phyloP scores from a whole-genome alignment of 2,797 vertebrate species.

The Thamnophis elegans region DNA sequence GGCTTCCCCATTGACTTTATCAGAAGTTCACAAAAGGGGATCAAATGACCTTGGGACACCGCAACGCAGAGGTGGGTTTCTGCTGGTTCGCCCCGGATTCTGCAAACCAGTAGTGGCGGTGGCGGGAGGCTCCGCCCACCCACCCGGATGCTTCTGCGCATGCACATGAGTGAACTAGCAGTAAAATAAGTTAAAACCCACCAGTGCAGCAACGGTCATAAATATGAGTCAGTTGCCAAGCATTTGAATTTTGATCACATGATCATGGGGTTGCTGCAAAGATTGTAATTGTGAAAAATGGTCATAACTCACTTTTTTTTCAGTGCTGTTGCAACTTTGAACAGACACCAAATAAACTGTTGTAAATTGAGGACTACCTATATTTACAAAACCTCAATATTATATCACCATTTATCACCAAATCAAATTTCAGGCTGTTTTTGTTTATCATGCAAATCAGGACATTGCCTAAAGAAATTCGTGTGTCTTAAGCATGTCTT shows the following conservation, averaged over 20 bases:
- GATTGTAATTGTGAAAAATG: background rate
- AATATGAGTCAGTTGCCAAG: background rate
- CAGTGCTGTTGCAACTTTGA: background rate
- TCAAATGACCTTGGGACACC: no score
- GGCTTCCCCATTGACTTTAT: no score
- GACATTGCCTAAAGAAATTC: conserved; percentile 1
- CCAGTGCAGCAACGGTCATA: background rate
- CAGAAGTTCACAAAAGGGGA: no score
- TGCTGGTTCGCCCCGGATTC: no score
- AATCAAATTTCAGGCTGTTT: background rate
- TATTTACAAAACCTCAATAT: background rate
- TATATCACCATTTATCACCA: background rate
- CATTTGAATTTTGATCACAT: background rate
- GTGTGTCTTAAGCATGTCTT: background rate
- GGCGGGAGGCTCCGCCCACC: no score
- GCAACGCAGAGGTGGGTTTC: no score
- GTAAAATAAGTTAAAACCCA: no score
- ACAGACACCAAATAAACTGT: background rate
- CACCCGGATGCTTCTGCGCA: no score
- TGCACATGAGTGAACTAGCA: no score
- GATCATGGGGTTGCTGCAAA: background rate
- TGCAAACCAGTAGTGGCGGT: no score
- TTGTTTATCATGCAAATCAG: background rate
- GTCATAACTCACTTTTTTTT: background rate
- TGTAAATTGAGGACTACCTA: background rate